Evolutionary conservation across 1,140 invertebrate genomes (phyloP), one percentile per base, ranked within the genome.

Genomic region (Kradibia gibbosae): DNA sequence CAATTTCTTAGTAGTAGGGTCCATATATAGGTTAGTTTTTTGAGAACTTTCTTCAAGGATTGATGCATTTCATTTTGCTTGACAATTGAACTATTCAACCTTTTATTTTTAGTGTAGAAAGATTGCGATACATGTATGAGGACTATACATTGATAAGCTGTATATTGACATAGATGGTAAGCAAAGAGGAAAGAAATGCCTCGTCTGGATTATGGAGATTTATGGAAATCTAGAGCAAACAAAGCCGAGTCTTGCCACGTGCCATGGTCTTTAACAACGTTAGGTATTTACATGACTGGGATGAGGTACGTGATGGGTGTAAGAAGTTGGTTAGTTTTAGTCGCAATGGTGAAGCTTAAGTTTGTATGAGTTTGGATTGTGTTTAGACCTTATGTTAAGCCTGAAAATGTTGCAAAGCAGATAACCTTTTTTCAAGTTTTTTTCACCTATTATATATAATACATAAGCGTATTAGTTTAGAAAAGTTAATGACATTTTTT

Each of bases 181-280:
- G 10, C 28, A 62, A 31, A 62, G 50, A 28, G 22, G 20, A 28
- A 1, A 42, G 60, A 53, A 82, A 82, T 83, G 86, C 85, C 85
- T 86, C 60, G 83, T 84, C 84, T 84, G 83, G 83, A 83, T 86
- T 85, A 86, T 86, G 85, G 72, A 87, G 82, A 87, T 86, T 85
- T 85, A 86, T 87, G 86, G 85, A 86, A 86, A 86, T 86, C 74
- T 31, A 78, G 50, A 53, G 65, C 77, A 83, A 86, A 85, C 82
- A 82, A 83, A 85, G 82, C 80, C 75, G 11, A n/a, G 53, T 31
- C 31, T 20, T 25, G 34, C 20, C 3, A 34, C 31, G 20, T 34
- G 57, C 53, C 13, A n/a, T 17, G 7, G 57, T 7, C n/a, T 31
- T 31, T 28, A 11, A 13, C 57, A 31, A 60, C 28, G 57, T 60